Evolutionary conservation across 2,113 vertebrate genomes (phyloP), one percentile per base, ranked within the genome.

Genomic region (Festucalex cinctus): DNA sequence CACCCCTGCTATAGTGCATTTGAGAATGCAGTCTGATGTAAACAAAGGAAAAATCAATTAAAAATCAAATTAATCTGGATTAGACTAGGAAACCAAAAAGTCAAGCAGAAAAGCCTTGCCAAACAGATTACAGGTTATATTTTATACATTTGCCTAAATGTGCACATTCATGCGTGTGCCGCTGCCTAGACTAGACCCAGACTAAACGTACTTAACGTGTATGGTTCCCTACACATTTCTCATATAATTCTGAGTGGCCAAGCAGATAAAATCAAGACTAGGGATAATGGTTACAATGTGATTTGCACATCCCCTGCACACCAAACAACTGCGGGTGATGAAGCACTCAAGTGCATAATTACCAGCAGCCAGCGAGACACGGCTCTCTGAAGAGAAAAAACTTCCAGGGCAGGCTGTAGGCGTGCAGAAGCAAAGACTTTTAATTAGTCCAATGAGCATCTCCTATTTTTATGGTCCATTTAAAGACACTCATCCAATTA

Each of bases 361-460:
- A 82, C 36, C 49, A 61, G 35, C 39, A 58, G 62, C 67, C 70
- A 76, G 64, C 0, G 51, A 79, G 53, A 59, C 39, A 8, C 6
- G 1, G 35, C 0, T 70, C 59, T 69, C 76, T 39, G 49, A 46
- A 49, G 57, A 66, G 65, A 74, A 73, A n/a, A 41, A 37, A 26
- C 60, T 57, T 69, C 70, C 51, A 53, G 62, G 57, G 69, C 1
- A n/a, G 35, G 22, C 35, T 4, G 35, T 24, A 24, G 22, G 26
- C 3, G 32, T 39, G 63, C 20, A 36, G 35, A 65, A 41, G 5
- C 60, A 44, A 71, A 36, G 68, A n/a, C 43, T 84, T 79, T 82
- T 73, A 82, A 83, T 84, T 88, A 74, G 46, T 35, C 1, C 71
- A 66, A 78, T 82, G 57, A 79, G 43, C 41, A 37, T 76, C 78